Base-by-base conservation (phyloP, 1,140 invertebrate species). In the Rhizoglyphus robini region DNA sequence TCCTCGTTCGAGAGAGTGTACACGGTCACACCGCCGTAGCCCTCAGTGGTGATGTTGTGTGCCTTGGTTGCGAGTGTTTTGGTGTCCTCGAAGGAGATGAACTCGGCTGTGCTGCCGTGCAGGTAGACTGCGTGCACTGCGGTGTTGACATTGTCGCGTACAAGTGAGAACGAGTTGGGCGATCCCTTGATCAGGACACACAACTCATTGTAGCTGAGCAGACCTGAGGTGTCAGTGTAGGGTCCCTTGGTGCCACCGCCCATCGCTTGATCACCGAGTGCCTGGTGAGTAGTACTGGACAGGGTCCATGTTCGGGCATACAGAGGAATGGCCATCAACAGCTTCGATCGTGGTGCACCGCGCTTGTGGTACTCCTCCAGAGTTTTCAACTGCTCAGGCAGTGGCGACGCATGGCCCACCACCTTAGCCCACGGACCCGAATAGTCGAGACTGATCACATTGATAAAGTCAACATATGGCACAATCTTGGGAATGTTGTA, bases 1-100 rank as follows among this genome's bases (percentile, higher is more conserved):
- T 66, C 65, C 29, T 66, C 65, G 31, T 66, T 66, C 3, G 65
- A 66, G 13, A 66, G 29, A n/a, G 65, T 63, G 11, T 66, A 65
- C 61, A 65, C 62, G 18, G 32, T n/a, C 8, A 66, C 20, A 18
- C 65, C 65, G 27, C 31, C 65, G 30, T 66, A 66, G 2, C 65
- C 65, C 51, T 32, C 3, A 18, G 8, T 8, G 27, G 65, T 66
- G 11, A 63, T 31, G 8, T 65, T 65, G 1, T 67, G 2, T 3
- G 65, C 60, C 29, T 66, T 66, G 3, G 8, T 25, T 4, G 8
- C 62, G 1, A 64, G 30, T 30, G 65, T 65, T 31, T 66, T 68
- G 4, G 23, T 4, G n/a, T 66, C 65, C 30, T 66, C 65, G 62
- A 65, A 66, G 1, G 65, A 65, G 1, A 66, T 66, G n/a, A n/a